These are phyloP conservation scores for Latrodectus geometricus DNA, from an alignment of 1,140 invertebrate species.

Conservation along the genomic window DNA sequence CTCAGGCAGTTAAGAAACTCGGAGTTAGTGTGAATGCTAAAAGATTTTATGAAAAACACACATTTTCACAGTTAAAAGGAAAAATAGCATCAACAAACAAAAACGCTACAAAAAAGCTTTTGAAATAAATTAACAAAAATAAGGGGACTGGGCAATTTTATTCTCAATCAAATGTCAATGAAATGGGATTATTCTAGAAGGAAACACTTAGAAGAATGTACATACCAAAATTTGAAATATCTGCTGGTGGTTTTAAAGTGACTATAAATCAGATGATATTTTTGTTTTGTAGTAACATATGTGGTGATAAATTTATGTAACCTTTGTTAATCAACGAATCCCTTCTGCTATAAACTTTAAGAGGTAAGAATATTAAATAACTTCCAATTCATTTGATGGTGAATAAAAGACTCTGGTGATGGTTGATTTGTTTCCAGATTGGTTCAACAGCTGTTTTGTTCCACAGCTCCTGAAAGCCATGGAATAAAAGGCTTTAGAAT, in stretches of 20 bases:
- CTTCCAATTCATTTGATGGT: slow-evolving; percentile 69
- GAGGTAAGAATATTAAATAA: slow-evolving; percentile 66
- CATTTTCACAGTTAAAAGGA: slow-evolving; percentile 16
- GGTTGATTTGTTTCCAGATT: slow-evolving; percentile 67
- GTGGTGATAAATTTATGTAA: no score
- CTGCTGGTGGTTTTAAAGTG: slow-evolving; percentile 17
- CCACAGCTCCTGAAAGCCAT: slow-evolving; percentile 42
- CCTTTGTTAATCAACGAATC: no score
- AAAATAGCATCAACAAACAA: slow-evolving; percentile 15
- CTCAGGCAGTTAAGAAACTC: neutral
- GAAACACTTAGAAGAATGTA: slow-evolving; percentile 60
- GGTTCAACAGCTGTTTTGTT: slow-evolving; percentile 64
- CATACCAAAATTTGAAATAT: no score
- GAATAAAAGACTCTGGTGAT: slow-evolving; percentile 70
- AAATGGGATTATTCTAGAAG: slow-evolving; percentile 63
- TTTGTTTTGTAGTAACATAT: no score
- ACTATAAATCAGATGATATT: slow-evolving; percentile 67
- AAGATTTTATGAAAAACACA: slow-evolving; percentile 1
- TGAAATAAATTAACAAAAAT: slow-evolving; percentile 15
- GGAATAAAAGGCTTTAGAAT: slow-evolving; percentile 35
- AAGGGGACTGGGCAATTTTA: neutral
- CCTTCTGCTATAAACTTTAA: no score
- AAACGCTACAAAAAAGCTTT: slow-evolving; percentile 8
- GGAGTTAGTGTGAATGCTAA: neutral
- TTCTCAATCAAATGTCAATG: slow-evolving; percentile 3